phyloP scores from a whole-genome alignment of 2,888 invertebrate genomes.

The Aphelenchoides bicaudatus region DNA sequence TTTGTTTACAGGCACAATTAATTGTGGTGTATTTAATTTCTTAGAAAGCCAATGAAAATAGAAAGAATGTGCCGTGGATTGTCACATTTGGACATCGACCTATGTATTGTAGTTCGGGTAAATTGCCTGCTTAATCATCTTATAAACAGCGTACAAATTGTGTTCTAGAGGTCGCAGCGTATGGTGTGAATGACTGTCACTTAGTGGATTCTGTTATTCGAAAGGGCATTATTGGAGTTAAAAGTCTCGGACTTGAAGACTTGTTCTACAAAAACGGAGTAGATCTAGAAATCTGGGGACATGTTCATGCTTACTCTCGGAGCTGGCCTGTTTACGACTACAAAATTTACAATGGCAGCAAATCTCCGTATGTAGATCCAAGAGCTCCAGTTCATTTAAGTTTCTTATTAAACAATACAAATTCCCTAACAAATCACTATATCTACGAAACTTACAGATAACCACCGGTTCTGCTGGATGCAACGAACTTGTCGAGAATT shows the following conservation, averaged over 20 bases:
- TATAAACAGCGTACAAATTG: too few relatives aligned
- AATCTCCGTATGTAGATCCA: constrained; percentile 71
- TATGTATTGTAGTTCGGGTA: too few relatives aligned
- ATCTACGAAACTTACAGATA: too few relatives aligned
- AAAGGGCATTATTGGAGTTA: constrained; percentile 51
- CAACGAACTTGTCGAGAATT: constrained; percentile 76
- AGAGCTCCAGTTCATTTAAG: constrained; percentile 77
- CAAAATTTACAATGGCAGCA: constrained; percentile 65
- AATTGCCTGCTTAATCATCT: too few relatives aligned
- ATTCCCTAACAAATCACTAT: too few relatives aligned
- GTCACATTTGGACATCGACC: constrained; percentile 80
- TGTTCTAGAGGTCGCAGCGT: too few relatives aligned
- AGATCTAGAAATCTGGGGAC: constrained; percentile 90
- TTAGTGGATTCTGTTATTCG: constrained; percentile 44
- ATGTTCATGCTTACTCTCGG: constrained; percentile 89
- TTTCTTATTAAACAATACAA: too few relatives aligned
- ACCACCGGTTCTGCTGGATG: constrained; percentile 69
- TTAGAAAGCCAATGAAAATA: constrained; percentile 30
- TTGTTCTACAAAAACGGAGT: constrained; percentile 85
- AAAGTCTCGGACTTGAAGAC: constrained; percentile 68
- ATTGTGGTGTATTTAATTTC: neutral
- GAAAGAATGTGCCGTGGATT: constrained; percentile 72
- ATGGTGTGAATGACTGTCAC: constrained; percentile 74
- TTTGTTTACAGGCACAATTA: too few relatives aligned
- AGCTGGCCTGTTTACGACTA: constrained; percentile 88